Evolutionary conservation across 1,140 invertebrate genomes (phyloP).

Genomic region (Rhagoletis pomonella): DNA sequence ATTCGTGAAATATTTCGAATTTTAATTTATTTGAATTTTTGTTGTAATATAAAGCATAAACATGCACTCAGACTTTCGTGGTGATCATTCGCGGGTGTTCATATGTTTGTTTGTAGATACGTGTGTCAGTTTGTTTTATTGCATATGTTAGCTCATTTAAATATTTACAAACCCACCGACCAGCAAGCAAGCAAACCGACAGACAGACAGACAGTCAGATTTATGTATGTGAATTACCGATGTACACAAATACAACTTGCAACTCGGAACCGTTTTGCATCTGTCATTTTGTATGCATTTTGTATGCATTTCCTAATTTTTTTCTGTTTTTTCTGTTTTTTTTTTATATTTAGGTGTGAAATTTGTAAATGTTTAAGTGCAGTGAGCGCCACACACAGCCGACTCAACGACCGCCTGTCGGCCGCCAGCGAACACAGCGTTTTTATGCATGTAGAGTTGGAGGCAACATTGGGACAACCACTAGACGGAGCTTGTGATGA

Average conservation of each 20-base stretch:
- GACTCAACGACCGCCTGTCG: conserved; percentile 2
- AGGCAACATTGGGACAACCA: background rate
- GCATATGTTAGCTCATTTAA: conserved; percentile 31
- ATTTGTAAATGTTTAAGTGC: conserved; percentile 31
- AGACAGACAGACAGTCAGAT: background rate
- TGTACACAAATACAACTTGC: background rate
- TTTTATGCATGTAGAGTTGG: too few species aligned
- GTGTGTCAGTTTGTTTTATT: background rate
- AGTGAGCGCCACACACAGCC: conserved; percentile 10
- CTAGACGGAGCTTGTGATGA: background rate
- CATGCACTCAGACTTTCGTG: background rate
- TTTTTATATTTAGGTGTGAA: conserved; percentile 28
- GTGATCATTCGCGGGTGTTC: background rate
- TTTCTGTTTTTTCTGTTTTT: background rate
- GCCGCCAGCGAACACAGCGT: background rate
- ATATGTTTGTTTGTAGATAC: background rate
- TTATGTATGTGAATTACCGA: conserved; percentile 28
- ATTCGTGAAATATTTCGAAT: conserved; percentile 38
- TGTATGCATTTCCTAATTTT: conserved; percentile 29
- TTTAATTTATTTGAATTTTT: conserved; percentile 35
- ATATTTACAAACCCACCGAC: conserved; percentile 40
- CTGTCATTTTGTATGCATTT: conserved; percentile 40
- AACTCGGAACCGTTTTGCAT: conserved; percentile 35
- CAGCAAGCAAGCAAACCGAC: background rate
- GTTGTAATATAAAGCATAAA: background rate